Evolutionary conservation across 37 sponge, comb jelly and placozoan genomes (phyloP).

Genomic region (Amphimedon queenslandica): DNA sequence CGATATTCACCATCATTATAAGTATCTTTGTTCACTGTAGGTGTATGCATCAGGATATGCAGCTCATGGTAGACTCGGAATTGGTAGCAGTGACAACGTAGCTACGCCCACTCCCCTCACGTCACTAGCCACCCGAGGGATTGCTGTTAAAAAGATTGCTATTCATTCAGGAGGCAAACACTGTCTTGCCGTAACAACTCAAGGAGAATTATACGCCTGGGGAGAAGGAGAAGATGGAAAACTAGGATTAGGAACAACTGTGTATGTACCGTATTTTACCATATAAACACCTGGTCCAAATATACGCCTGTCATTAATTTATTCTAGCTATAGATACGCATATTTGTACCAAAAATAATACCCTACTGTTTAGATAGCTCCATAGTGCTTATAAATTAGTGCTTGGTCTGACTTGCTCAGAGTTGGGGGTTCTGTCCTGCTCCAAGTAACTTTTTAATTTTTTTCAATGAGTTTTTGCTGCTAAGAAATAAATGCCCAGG

Average conservation of each 20-base stretch:
- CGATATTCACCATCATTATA: background rate
- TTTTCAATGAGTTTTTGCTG: no score
- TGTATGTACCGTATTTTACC: slow-evolving; percentile 36
- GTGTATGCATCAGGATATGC: slow-evolving; percentile 92
- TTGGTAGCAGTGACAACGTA: slow-evolving; percentile 71
- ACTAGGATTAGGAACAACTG: slow-evolving; percentile 77
- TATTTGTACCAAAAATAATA: no score
- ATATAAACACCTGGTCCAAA: no score
- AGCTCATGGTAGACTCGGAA: slow-evolving; percentile 86
- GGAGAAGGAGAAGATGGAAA: slow-evolving; percentile 98
- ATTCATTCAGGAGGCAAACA: slow-evolving; percentile 90
- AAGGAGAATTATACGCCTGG: slow-evolving; percentile 90
- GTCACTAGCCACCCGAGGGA: slow-evolving; percentile 49
- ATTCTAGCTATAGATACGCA: no score
- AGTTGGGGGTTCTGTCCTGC: no score
- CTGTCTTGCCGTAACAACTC: slow-evolving; percentile 76
- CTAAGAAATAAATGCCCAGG: no score
- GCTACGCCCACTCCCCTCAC: slow-evolving; percentile 55
- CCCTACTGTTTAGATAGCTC: no score
- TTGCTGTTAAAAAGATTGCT: slow-evolving; percentile 73
- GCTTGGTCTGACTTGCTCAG: no score
- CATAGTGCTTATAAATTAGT: background rate
- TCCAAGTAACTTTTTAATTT: no score
- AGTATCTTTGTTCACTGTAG: slow-evolving; percentile 21
- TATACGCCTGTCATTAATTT: no score